Evolutionary conservation across 2,888 invertebrate species (phyloP).

Genomic region (Phania funesta): DNA sequence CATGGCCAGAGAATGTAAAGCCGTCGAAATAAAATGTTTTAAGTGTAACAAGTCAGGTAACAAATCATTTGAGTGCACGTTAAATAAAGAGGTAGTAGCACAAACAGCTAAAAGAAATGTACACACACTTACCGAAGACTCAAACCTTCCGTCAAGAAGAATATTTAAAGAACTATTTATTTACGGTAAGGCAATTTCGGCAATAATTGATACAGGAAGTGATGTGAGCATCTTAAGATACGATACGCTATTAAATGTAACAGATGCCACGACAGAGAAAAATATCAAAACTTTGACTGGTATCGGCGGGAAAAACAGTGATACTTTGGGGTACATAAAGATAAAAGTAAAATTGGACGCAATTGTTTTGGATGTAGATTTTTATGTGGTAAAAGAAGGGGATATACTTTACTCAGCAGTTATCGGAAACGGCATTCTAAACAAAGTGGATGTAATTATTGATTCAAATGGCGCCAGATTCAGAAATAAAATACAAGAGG

Average conservation of each 20-base stretch:
- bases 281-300: conserved; percentile 3
- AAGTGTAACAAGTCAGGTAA: background rate
- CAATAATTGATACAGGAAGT: conserved; percentile 41
- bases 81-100: background rate
- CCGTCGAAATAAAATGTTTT: background rate
- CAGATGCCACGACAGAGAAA: conserved; percentile 17
- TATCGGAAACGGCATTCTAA: conserved; percentile 1
- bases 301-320: conserved; percentile 30
- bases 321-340: background rate
- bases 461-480: background rate
- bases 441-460: background rate
- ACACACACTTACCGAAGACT: background rate
- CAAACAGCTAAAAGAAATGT: background rate
- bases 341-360: background rate
- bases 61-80: conserved; percentile 1
- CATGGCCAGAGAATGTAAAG: too few relatives aligned
- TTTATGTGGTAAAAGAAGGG: background rate
- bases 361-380: background rate
- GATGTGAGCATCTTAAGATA: conserved; percentile 49
- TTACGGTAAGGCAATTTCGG: background rate
- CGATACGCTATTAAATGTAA: conserved; percentile 38
- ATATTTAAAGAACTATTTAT: conserved; percentile 16
- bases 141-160: background rate
- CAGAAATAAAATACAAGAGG: background rate
- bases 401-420: background rate